Percentiles rank a stretch among this genome's conserved stretches.
Evolutionary conservation across 2,797 vertebrate genomes (phyloP).

Genomic region (Danio jaintianensis): DNA sequence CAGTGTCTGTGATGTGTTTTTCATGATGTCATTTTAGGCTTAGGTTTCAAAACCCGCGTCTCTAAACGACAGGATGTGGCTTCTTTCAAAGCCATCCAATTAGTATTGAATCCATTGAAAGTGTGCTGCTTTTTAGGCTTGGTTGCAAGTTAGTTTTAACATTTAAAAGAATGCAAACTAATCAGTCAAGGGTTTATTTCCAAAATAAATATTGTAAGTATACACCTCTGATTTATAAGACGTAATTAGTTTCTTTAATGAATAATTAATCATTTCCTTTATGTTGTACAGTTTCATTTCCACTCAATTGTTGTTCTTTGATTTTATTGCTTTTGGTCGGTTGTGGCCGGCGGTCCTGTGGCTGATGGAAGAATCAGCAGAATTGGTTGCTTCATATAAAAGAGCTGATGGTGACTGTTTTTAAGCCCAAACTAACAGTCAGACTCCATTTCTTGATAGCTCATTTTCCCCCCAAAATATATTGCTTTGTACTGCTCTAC

Average conservation of each 20-base stretch:
- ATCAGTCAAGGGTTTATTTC: constrained; percentile 40
- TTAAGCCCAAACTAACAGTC: constrained; percentile 51
- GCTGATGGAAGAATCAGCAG: constrained; percentile 26
- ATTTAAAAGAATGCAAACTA: constrained; percentile 39
- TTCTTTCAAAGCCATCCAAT: constrained; percentile 54
- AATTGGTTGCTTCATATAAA: neutral
- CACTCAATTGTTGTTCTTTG: neutral
- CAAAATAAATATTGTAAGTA: neutral
- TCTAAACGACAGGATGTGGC: constrained; percentile 59
- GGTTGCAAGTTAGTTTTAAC: constrained; percentile 24
- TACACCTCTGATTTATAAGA: neutral
- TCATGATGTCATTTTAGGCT: constrained; percentile 29
- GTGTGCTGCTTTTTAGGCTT: constrained; percentile 30
- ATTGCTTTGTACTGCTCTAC: constrained; percentile 3
- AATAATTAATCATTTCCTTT: neutral
- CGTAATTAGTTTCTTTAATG: neutral
- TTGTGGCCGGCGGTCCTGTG: neutral
- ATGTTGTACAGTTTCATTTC: neutral
- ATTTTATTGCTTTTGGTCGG: neutral
- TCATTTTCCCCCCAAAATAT: constrained; percentile 39
- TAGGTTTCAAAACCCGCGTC: constrained; percentile 36
- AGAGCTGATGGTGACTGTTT: constrained; percentile 38
- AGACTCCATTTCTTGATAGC: constrained; percentile 48
- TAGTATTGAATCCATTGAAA: constrained; percentile 27
- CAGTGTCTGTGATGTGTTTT: constrained; percentile 31